Percentiles rank a stretch among this genome's conserved stretches.
Conservation (phyloP, 1,140 invertebrate genomes). For the Hydropsyche tenuis region DNA sequence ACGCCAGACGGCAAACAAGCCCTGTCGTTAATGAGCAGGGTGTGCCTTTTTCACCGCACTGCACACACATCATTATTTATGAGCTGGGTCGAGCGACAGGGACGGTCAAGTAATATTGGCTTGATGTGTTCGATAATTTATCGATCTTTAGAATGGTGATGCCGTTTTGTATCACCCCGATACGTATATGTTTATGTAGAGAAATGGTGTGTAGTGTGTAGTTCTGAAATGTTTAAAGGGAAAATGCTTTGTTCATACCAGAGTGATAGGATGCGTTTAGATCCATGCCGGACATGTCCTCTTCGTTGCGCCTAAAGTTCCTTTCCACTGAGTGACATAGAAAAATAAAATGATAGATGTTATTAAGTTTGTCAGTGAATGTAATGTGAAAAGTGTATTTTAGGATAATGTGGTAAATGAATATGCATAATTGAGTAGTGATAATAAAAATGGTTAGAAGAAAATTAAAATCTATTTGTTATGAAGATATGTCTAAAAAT, state of each 20-base stretch:
- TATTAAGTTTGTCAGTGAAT: background rate
- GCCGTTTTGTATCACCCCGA: no score
- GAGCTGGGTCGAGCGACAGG: background rate
- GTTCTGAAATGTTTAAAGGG: no score
- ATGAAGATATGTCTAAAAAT: no score
- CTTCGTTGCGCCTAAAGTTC: conserved; percentile 42
- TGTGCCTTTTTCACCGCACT: conserved; percentile 30
- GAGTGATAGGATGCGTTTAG: conserved; percentile 35
- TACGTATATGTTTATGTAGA: no score
- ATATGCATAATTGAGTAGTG: background rate
- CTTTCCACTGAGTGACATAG: conserved; percentile 45
- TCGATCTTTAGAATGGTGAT: no score
- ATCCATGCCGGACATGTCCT: conserved; percentile 37
- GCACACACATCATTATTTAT: conserved; percentile 32
- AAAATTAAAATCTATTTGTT: no score
- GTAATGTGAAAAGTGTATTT: no score
- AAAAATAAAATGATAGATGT: conserved; percentile 1
- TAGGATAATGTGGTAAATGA: background rate
- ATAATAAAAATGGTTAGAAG: background rate
- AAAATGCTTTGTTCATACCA: conserved; percentile 30
- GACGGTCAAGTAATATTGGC: background rate
- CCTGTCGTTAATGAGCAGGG: conserved; percentile 19
- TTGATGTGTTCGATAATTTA: background rate
- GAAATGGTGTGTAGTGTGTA: no score
- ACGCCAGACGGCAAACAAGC: conserved; percentile 36